Conservation (phyloP, 2,113 vertebrate genomes). For the Equus przewalskii region DNA sequence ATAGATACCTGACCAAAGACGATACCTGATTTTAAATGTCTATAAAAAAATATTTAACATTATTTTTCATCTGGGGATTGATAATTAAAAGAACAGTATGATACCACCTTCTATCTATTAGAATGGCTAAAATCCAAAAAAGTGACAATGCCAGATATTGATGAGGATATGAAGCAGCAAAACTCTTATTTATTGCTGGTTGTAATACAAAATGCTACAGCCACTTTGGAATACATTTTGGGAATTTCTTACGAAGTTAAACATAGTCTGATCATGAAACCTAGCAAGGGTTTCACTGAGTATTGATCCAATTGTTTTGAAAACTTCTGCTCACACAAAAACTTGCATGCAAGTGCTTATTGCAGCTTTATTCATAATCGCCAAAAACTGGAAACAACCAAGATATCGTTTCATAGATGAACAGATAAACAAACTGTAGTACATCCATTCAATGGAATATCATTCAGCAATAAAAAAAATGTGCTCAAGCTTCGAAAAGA, state of each 20-base stretch:
- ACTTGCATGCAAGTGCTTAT: neutral
- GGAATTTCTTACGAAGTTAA: neutral
- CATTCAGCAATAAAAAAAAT: neutral
- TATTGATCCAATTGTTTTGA: neutral
- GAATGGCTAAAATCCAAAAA: neutral
- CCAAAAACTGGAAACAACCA: neutral
- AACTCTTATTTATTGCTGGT: neutral
- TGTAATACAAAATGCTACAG: neutral
- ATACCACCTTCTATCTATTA: neutral
- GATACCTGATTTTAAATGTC: neutral
- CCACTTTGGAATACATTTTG: neutral
- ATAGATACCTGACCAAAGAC: neutral
- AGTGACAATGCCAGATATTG: neutral
- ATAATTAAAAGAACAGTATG: neutral
- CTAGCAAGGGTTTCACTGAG: neutral
- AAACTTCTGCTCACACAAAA: neutral
- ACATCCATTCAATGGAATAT: neutral
- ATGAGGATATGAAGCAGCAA: neutral
- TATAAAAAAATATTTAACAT: neutral
- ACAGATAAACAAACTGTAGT: neutral
- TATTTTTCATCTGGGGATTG: neutral
- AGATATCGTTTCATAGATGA: neutral
- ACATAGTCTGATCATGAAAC: neutral
- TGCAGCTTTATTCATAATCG: neutral
- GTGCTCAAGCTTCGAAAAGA: neutral